Conservation (phyloP, 2,888 invertebrate species). For the Caenorhabditis doughertyi region DNA sequence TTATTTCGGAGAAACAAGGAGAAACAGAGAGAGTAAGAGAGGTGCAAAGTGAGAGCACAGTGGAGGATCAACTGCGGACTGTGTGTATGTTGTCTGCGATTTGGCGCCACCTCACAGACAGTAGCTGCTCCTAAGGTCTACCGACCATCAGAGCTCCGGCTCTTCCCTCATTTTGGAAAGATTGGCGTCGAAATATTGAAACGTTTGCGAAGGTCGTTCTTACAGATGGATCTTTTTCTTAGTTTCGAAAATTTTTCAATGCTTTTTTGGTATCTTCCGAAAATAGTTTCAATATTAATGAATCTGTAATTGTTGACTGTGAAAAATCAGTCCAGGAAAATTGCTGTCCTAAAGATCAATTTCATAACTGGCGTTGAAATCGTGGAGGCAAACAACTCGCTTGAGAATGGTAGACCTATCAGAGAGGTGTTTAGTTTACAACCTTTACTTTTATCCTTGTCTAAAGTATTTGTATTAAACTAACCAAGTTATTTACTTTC, state of each 20-base stretch:
- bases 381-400: neutral
- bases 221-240: too few species aligned
- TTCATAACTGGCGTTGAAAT: neutral
- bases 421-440: slow-evolving; percentile 27
- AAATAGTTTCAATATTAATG: too few species aligned
- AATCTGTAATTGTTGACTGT: too few species aligned
- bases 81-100: slow-evolving; percentile 60
- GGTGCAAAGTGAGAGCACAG: slow-evolving; percentile 55
- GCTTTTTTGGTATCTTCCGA: too few species aligned
- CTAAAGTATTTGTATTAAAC: slow-evolving; percentile 22
- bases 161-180: slow-evolving; percentile 45
- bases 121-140: slow-evolving; percentile 34
- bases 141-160: slow-evolving; percentile 44
- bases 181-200: slow-evolving; percentile 37
- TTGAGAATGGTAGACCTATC: slow-evolving; percentile 22
- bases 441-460: neutral
- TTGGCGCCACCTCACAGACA: slow-evolving; percentile 60
- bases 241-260: too few species aligned
- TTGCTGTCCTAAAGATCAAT: neutral
- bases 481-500: neutral
- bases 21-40: slow-evolving; percentile 45
- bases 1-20: slow-evolving; percentile 53
- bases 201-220: slow-evolving; percentile 2
- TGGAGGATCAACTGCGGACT: slow-evolving; percentile 42
- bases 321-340: too few species aligned